These are phyloP conservation scores for Pristionchus maxplancki DNA, from an alignment of 2,888 invertebrate genomes.

Conservation along the genomic window DNA sequence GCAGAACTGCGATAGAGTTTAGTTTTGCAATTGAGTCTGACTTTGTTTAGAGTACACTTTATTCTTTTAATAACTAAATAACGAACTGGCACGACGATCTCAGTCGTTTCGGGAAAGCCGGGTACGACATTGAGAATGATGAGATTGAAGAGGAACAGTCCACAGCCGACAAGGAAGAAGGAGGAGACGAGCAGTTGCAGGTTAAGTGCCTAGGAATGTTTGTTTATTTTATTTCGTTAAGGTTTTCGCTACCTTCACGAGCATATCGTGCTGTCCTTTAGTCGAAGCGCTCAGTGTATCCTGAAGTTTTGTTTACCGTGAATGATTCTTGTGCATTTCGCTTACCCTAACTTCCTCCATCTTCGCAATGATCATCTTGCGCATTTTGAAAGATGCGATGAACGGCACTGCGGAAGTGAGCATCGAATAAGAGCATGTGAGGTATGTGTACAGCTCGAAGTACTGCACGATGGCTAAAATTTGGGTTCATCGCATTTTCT, in stretches of 20 bases:
- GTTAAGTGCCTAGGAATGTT: neutral
- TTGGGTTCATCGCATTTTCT: too few species aligned
- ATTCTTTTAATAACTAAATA: too few species aligned
- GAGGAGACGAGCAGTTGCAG: neutral
- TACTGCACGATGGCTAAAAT: neutral
- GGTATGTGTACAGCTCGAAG: neutral
- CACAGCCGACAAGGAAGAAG: neutral
- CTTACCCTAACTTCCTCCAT: neutral
- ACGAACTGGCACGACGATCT: neutral
- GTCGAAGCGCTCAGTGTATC: neutral
- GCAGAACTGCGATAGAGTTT: neutral
- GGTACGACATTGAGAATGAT: neutral
- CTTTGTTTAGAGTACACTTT: too few species aligned
- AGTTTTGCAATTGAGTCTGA: too few species aligned
- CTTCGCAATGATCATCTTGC: neutral
- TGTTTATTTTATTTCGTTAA: neutral
- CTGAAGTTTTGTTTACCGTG: neutral
- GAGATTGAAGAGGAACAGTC: neutral
- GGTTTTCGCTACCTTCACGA: neutral
- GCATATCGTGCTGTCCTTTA: neutral
- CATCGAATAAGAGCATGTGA: neutral
- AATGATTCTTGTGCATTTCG: neutral
- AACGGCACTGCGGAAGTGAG: neutral
- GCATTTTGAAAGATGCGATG: neutral
- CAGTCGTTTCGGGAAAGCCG: neutral